phyloP scores from a whole-genome alignment of 1,140 invertebrate genomes.

The Apis cerana region DNA sequence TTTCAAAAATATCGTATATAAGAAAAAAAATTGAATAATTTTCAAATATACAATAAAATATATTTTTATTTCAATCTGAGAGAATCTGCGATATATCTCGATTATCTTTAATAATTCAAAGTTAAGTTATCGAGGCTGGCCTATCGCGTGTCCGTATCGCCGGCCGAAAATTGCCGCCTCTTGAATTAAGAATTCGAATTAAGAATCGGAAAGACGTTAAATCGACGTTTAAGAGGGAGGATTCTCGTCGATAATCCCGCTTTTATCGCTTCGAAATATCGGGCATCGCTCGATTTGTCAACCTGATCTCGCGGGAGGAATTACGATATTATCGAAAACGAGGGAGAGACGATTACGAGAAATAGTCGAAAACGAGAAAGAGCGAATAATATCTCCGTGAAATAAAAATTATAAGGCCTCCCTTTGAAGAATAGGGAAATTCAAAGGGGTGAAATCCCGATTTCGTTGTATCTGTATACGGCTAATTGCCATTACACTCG shows the following conservation, averaged over 20 bases:
- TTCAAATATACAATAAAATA: no score
- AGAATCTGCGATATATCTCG: no score
- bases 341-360: no score
- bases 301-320: neutral
- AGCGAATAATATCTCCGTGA: no score
- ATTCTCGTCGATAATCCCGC: constrained; percentile 8
- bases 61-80: no score
- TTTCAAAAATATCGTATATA: no score
- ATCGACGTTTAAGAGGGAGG: constrained; percentile 8
- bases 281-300: neutral
- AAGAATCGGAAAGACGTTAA: constrained; percentile 7
- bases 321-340: no score
- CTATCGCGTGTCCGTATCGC: neutral
- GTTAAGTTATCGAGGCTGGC: no score
- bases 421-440: neutral
- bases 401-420: neutral
- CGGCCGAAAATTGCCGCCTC: constrained; percentile 3
- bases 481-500: constrained; percentile 9
- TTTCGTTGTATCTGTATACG: neutral
- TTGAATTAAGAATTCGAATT: neutral
- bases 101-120: no score
- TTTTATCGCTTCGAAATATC: constrained; percentile 20
- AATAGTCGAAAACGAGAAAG: neutral
- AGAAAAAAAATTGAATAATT: no score
- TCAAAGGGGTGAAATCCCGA: neutral